Base-by-base conservation (phyloP, 2,797 vertebrate genomes). In the Sus cebifrons region DNA sequence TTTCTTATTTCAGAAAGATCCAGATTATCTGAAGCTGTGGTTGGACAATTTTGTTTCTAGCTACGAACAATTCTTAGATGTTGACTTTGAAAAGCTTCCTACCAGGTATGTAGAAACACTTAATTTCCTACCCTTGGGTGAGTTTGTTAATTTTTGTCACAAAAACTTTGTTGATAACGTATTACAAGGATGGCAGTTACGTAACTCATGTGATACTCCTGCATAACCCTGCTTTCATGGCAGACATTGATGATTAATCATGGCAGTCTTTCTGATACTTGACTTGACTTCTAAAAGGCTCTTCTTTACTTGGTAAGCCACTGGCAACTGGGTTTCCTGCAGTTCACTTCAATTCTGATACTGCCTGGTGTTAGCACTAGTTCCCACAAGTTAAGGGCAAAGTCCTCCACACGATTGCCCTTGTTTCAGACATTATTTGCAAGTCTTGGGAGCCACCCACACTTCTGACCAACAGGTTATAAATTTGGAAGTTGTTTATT, bases 1-100 rank as follows among this genome's bases (percentile, higher is more conserved):
- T 97, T 78, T 89, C 93, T 92, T 97, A 65, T 97, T 97, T 94
- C 98, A 99, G 99, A 99, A 99, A 98, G 99, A 99, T 98, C 99
- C 99, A 92, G 99, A 99, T 99, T 99, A 99, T 98, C 98, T 99
- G 98, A 99, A 99, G 97, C 98, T 99, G 58, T 99, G 99, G 99
- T 98, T 99, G 99, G 99, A 99, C 97, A 99, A 98, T 98, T 99
- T 99, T 98, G 99, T 99, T 98, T 98, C 99, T 97, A 99, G 99
- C 96, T 99, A 99, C 91, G 99, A 99, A 96, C 99, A 99, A 87
- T 99, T 99, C 97, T 98, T 99, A 96, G 99, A 99, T 97, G 99
- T 99, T 98, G 99, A 99, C 98, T 99, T 99, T 94, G 99, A 99
- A 98, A 99, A 99, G 97, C 98, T 99, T 25, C 99, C 99, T 95